phyloP scores from a whole-genome alignment of 1,140 invertebrate species.

The Hestina assimilis region DNA sequence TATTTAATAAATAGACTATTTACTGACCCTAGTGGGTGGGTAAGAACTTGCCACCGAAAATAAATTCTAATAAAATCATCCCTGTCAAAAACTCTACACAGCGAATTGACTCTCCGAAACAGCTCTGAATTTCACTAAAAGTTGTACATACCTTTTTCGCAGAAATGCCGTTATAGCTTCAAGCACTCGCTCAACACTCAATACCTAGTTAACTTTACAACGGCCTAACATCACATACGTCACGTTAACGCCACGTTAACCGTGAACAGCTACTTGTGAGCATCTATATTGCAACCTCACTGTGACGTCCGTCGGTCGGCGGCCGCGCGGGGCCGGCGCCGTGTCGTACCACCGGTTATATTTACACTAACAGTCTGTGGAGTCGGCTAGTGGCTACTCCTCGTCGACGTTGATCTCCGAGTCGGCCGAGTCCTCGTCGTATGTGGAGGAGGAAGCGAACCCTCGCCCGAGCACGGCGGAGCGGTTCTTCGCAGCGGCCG shows the following conservation, averaged over 20 bases:
- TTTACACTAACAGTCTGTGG: slow-evolving; percentile 56
- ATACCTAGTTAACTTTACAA: slow-evolving; percentile 59
- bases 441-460: slow-evolving; percentile 71
- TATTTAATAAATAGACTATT: slow-evolving; percentile 41
- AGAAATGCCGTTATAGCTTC: slow-evolving; percentile 43
- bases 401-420: slow-evolving; percentile 76
- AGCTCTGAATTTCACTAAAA: slow-evolving; percentile 17
- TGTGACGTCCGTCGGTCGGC: slow-evolving; percentile 33
- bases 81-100: slow-evolving; percentile 29
- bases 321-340: slow-evolving; percentile 3
- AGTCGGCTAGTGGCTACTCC: slow-evolving; percentile 44
- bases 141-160: slow-evolving; percentile 62
- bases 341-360: slow-evolving; percentile 40
- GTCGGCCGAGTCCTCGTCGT: slow-evolving; percentile 74
- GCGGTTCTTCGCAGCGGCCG: slow-evolving; percentile 99
- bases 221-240: slow-evolving; percentile 51
- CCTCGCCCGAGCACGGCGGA: slow-evolving; percentile 80
- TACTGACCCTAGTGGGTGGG: slow-evolving; percentile 20
- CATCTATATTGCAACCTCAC: slow-evolving; percentile 48
- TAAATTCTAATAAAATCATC: slow-evolving; percentile 37
- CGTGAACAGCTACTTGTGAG: slow-evolving; percentile 23
- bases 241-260: too few relatives aligned
- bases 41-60: slow-evolving; percentile 23
- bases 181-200: slow-evolving; percentile 64
- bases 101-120: not conserved